Evolutionary conservation across 2,797 vertebrate genomes (phyloP), one percentile per base, ranked within the genome.

Genomic region (Astyanax mexicanus): DNA sequence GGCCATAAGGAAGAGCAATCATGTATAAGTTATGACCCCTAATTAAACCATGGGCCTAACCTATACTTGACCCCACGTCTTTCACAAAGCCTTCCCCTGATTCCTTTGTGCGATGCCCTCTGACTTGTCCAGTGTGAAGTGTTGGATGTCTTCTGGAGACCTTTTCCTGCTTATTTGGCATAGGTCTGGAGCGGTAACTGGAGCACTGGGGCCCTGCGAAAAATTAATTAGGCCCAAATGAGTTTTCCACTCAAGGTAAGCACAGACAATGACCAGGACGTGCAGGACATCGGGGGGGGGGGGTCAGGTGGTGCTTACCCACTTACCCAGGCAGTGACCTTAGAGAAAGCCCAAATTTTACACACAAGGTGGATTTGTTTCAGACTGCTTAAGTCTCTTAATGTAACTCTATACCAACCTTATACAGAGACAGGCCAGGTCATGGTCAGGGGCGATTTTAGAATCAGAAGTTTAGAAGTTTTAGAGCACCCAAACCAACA

Each of bases 11-110:
- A 92, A 81, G 81, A 78, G 85, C 84, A 73, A 90, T 91, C 94
- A 94, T 94, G 94, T 95, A 95, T 87, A 87, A 89, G 88, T 94
- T 92, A 97, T 98, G 94, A 95, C 88, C 91, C 87, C 97, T 98
- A 95, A 98, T 97, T 91, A 89, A 92, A 93, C 93, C 91, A 91
- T 93, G 90, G 92, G 90, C 84, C 85, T 90, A 87, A 94, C 88
- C 70, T 91, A 91, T 91, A 89, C 80, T 80, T 88, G 93, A 96
- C 92, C 96, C 91, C 75, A 7, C 83, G 81, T 85, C 84, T 69
- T 86, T 81, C 86, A 97, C 95, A 98, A 97, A 94, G 79, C 89
- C 78, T 67, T 77, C 80, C 81, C 87, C 75, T 60, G 84, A 84
- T 84, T 87, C 88, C 85, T 95, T 97, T 97, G 95, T 97, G 86